phyloP scores from a whole-genome alignment of 2,888 invertebrate genomes.

The Hermaeophaga mercurialis region DNA sequence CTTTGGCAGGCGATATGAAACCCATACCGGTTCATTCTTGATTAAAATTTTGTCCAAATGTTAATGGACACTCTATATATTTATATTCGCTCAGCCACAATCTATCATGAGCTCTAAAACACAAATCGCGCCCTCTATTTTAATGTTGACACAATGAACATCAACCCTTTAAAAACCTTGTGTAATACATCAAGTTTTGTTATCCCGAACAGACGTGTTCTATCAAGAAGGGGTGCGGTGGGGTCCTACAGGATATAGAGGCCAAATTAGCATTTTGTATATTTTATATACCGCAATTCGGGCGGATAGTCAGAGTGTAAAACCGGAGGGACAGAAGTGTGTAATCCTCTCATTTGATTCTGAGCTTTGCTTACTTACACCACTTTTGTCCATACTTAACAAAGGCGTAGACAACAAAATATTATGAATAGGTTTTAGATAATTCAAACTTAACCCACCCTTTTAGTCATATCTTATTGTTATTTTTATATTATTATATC shows the following conservation, averaged over 20 bases:
- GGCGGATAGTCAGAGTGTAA: neutral
- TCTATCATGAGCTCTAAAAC: neutral
- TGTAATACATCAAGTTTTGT: slow-evolving; percentile 10
- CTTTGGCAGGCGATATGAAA: too few species aligned
- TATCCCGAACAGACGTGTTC: slow-evolving; percentile 8
- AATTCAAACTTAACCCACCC: too few species aligned
- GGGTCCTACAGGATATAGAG: neutral
- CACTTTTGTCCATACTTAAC: neutral
- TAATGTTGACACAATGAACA: neutral
- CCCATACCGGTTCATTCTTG: too few species aligned
- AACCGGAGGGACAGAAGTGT: slow-evolving; percentile 3
- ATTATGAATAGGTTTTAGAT: too few species aligned
- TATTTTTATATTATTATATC: too few species aligned
- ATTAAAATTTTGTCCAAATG: too few species aligned
- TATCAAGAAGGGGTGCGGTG: neutral
- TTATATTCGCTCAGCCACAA: neutral
- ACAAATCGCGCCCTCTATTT: slow-evolving; percentile 1
- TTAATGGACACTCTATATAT: neutral
- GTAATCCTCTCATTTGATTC: slow-evolving; percentile 13
- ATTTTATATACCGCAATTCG: slow-evolving; percentile 14
- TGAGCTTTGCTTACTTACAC: neutral
- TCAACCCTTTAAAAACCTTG: neutral
- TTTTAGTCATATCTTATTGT: too few species aligned
- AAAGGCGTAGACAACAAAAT: neutral
- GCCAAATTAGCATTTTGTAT: slow-evolving; percentile 12